A percentile compares a stretch with the other conserved stretches of the same genome.
Evolutionary conservation across 92 coral and sea anemone species (phyloP).

Genomic region (Epizoanthus stellaris): DNA sequence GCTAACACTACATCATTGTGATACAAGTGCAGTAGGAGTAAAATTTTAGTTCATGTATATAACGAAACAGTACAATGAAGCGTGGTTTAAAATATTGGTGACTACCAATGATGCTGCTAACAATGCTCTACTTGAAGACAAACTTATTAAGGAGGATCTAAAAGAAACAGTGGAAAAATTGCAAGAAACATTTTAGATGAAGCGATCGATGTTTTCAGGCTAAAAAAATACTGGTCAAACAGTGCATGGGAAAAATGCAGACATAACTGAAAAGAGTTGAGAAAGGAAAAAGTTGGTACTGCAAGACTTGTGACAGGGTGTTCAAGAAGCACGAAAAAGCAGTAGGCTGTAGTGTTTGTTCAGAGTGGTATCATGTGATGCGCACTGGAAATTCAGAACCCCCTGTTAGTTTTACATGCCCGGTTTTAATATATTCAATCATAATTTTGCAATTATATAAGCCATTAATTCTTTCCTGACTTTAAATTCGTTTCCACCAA

Average conservation of each 20-base stretch:
- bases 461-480: too few species aligned
- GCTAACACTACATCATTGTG: too few species aligned
- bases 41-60: too few species aligned
- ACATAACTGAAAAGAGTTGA: slow-evolving; percentile 6
- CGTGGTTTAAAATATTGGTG: too few species aligned
- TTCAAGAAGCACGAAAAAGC: slow-evolving; percentile 11
- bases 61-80: too few species aligned
- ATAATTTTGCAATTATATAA: too few species aligned
- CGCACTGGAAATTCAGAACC: not conserved
- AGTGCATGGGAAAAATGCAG: slow-evolving; percentile 39
- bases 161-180: slow-evolving; percentile 46
- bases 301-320: slow-evolving; percentile 36
- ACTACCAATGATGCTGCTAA: not conserved
- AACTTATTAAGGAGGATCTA: slow-evolving; percentile 27
- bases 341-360: slow-evolving; percentile 54
- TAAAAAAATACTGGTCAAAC: slow-evolving; percentile 48
- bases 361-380: slow-evolving; percentile 48
- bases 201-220: slow-evolving; percentile 41
- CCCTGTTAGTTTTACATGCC: too few species aligned
- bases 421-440: too few species aligned
- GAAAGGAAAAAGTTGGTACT: too few species aligned
- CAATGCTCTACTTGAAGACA: too few species aligned
- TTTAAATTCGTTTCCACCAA: too few species aligned
- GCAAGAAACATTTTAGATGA: slow-evolving; percentile 47
- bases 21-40: too few species aligned